Percentiles rank a stretch among this genome's conserved stretches.
phyloP scores from a whole-genome alignment of 2,888 invertebrate genomes.

The Pegoplata infirma region DNA sequence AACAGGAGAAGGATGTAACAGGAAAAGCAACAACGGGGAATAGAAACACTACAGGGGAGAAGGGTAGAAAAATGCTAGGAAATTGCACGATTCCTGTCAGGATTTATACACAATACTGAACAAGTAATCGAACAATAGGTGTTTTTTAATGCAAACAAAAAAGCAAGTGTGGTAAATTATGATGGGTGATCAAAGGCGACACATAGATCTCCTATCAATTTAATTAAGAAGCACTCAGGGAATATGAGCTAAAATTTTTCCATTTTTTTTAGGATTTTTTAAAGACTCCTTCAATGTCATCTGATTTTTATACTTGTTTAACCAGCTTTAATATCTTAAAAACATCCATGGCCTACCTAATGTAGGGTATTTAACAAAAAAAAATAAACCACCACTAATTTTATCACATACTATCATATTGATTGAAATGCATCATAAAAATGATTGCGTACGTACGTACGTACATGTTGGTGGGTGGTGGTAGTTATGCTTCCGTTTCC shows the following conservation, averaged over 20 bases:
- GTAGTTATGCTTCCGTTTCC: conserved; percentile 13
- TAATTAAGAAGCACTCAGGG: too few relatives aligned
- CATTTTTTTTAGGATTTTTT: too few relatives aligned
- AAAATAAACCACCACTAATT: too few relatives aligned
- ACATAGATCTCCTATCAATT: too few relatives aligned
- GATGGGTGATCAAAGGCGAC: neutral
- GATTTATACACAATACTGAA: conserved; percentile 12
- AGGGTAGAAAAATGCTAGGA: conserved; percentile 44
- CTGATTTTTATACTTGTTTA: too few relatives aligned
- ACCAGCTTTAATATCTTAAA: too few relatives aligned
- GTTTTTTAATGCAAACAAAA: conserved; percentile 8
- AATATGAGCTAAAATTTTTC: too few relatives aligned
- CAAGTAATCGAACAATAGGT: conserved; percentile 36
- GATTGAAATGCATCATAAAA: neutral
- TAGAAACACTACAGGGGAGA: conserved; percentile 3
- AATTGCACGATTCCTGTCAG: conserved; percentile 59
- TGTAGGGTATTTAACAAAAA: conserved; percentile 2
- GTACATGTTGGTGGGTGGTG: conserved; percentile 2
- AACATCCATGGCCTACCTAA: too few relatives aligned
- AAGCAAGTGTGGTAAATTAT: neutral
- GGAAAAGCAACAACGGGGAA: conserved; percentile 23
- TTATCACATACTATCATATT: neutral
- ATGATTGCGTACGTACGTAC: too few relatives aligned
- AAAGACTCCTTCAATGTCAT: too few relatives aligned
- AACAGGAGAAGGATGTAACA: conserved; percentile 20